Percentiles rank a stretch among this genome's conserved stretches.
These are phyloP conservation scores for Nomada lathburiana DNA, from an alignment of 2,888 invertebrate genomes.

Conservation along the genomic window DNA sequence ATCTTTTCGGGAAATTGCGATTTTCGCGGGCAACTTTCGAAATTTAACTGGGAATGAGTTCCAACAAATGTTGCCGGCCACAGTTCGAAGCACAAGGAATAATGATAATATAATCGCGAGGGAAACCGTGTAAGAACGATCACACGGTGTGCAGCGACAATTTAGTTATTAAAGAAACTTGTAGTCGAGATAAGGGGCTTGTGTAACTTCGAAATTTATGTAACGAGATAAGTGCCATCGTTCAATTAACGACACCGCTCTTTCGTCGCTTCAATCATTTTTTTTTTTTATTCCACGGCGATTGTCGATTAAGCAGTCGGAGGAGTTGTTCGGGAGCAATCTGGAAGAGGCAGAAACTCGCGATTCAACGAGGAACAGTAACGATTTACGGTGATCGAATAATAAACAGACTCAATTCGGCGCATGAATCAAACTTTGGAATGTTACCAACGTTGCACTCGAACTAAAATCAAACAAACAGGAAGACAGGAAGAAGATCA, in stretches of 20 bases:
- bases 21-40: too few relatives aligned
- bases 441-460: neutral
- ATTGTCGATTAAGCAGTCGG: neutral
- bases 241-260: neutral
- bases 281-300: neutral
- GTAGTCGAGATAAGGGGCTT: neutral
- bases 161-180: conserved; percentile 23
- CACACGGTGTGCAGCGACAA: neutral
- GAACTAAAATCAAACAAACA: neutral
- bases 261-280: neutral
- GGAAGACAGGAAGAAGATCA: neutral
- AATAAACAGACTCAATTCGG: conserved; percentile 13
- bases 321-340: too few relatives aligned
- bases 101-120: neutral
- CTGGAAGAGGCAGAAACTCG: too few relatives aligned
- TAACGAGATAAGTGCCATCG: conserved; percentile 7
- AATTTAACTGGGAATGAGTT: too few relatives aligned
- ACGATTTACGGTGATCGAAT: conserved; percentile 12
- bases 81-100: neutral
- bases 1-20: too few relatives aligned
- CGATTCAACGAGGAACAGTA: neutral
- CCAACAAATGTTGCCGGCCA: too few relatives aligned
- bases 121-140: neutral
- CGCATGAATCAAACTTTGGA: conserved; percentile 4
- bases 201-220: conserved; percentile 24